Evolutionary conservation across 2,888 invertebrate genomes (phyloP), one percentile per base, ranked within the genome.

Genomic region (Lypha dubia): DNA sequence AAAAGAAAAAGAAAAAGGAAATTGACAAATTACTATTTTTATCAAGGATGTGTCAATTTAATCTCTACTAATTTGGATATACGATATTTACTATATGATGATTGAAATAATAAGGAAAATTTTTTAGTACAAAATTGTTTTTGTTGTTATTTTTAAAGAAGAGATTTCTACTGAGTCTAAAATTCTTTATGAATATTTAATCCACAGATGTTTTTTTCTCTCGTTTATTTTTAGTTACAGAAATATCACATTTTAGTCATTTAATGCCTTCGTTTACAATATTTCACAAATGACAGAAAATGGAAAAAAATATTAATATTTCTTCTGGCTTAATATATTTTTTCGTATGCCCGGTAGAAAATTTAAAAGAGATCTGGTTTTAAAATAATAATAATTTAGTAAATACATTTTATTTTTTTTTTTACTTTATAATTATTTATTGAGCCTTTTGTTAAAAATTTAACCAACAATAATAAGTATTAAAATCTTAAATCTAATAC

Each of bases 161-260:
- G 1, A 17, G 20, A 32, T 6, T 35, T 46, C 46, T 15, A 13
- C 5, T 15, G 13, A 1, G n/a, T n/a, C n/a, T n/a, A n/a, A n/a
- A n/a, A 15, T 1, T 15, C 9, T 3, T 41, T 41, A 41, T 46
- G 11, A 11, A 41, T 20, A 44, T 44, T 20, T 53, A 51, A 53
- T 32, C 41, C 32, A 24, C 74, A 75, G 74, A 63, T 63, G 53
- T 53, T 75, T 51, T 38, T 13, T 13, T 58, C n/a, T n/a, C n/a
- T n/a, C n/a, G 51, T 74, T 74, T 63, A 28, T n/a, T 51, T 74
- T 74, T 53, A 41, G 24, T 51, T 0, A 63, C 60, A 38, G 51
- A 74, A 73, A 49, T 60, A 73, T 73, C 7, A 49, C 41, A 74
- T 53, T 74, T 62, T 51, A 74, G 38, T 53, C 11, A 28, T 51